Percentiles rank a stretch among this genome's conserved stretches.
Evolutionary conservation across 2,113 vertebrate genomes (phyloP).

Genomic region (Pholis gunnellus): DNA sequence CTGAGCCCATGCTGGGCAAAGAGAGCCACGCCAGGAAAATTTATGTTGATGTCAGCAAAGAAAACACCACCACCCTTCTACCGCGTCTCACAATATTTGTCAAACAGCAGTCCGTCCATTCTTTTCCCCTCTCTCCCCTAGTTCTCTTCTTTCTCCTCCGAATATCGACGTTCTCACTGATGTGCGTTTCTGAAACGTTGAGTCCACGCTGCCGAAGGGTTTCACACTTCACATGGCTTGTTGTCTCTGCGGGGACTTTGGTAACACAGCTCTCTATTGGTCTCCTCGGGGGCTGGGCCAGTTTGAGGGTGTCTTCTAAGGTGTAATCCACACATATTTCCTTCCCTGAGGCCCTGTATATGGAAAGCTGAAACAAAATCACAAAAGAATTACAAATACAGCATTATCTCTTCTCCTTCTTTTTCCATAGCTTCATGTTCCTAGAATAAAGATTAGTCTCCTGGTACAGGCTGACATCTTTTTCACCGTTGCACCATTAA

Average conservation of each 20-base stretch:
- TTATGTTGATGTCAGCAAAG: conserved; percentile 89
- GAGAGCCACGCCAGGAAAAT: conserved; percentile 82
- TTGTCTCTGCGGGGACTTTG: conserved; percentile 77
- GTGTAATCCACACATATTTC: conserved; percentile 70
- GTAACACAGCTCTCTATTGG: conserved; percentile 70
- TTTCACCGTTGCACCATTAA: background rate
- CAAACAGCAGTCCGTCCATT: conserved; percentile 84
- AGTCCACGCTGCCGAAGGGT: conserved; percentile 67
- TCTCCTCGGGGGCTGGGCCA: conserved; percentile 63
- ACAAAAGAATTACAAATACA: conserved; percentile 62
- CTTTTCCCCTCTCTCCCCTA: conserved; percentile 62
- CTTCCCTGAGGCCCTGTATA: conserved; percentile 51
- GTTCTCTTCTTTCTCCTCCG: conserved; percentile 65
- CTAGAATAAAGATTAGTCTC: background rate
- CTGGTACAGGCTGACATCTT: background rate
- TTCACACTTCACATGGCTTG: conserved; percentile 80
- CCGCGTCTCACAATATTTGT: conserved; percentile 84
- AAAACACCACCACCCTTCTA: conserved; percentile 83
- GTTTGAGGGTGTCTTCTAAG: conserved; percentile 68
- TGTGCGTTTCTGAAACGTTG: conserved; percentile 70
- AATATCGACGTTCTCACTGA: conserved; percentile 71
- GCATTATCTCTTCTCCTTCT: conserved; percentile 27
- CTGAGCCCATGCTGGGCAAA: conserved; percentile 81
- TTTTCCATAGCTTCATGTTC: conserved; percentile 1
- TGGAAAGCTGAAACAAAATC: conserved; percentile 52